phyloP scores from a whole-genome alignment of 2,113 vertebrate species.

The Synchiropus splendidus region DNA sequence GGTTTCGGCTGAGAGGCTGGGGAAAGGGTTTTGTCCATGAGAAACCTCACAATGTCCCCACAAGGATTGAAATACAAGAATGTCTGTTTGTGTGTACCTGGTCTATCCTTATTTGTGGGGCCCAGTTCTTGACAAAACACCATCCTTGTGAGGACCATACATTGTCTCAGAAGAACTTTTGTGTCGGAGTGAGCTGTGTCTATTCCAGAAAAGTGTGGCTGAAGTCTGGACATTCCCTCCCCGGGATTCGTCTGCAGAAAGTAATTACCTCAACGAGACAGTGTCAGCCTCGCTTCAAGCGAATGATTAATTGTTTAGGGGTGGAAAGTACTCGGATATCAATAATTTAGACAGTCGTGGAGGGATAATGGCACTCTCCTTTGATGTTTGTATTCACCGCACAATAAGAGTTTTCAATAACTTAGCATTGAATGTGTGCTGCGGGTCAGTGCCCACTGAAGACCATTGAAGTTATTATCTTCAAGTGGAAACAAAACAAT shows the following conservation, averaged over 20 bases:
- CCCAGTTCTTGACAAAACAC: too few relatives aligned
- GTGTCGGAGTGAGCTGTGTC: conserved; percentile 26
- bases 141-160: too few relatives aligned
- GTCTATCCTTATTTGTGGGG: too few relatives aligned
- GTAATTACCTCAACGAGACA: conserved; percentile 45
- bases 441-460: too few relatives aligned
- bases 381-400: conserved; percentile 3
- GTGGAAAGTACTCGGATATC: conserved; percentile 5
- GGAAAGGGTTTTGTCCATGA: too few relatives aligned
- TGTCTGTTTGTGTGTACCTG: too few relatives aligned
- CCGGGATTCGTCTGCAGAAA: conserved; percentile 45
- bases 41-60: too few relatives aligned
- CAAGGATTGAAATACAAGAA: too few relatives aligned
- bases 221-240: conserved; percentile 38
- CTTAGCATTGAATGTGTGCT: conserved; percentile 1
- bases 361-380: neutral
- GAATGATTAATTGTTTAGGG: conserved; percentile 23
- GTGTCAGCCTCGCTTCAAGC: conserved; percentile 24
- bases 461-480: too few relatives aligned
- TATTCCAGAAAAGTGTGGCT: conserved; percentile 27
- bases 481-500: too few relatives aligned
- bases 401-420: conserved; percentile 2
- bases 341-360: conserved; percentile 10
- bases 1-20: too few relatives aligned
- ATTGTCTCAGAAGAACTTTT: conserved; percentile 3